These are phyloP conservation scores for Tenebrosternarchus preto DNA, from an alignment of 2,113 vertebrate genomes.

Conservation along the genomic window DNA sequence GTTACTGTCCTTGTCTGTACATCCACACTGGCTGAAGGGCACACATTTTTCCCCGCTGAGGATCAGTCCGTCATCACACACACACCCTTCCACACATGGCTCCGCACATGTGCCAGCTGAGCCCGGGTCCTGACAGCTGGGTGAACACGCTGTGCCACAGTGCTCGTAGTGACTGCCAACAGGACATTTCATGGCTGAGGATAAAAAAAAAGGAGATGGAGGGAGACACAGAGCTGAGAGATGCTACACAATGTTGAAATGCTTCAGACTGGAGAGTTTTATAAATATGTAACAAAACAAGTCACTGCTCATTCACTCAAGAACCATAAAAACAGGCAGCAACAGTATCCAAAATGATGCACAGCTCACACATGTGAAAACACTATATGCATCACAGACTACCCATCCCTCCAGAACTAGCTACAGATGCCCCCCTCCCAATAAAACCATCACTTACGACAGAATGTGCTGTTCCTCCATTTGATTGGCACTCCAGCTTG, in stretches of 20 bases:
- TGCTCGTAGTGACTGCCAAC: constrained; percentile 72
- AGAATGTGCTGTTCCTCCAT: constrained; percentile 85
- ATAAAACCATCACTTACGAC: constrained; percentile 76
- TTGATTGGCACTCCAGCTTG: constrained; percentile 74
- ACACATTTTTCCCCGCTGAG: constrained; percentile 82
- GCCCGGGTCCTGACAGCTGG: constrained; percentile 72
- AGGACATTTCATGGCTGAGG: constrained; percentile 76
- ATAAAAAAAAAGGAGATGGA: too few relatives aligned
- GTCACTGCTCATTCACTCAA: background rate
- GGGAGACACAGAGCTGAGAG: background rate
- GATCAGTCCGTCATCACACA: constrained; percentile 71
- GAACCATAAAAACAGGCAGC: too few relatives aligned
- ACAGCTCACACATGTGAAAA: background rate
- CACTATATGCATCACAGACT: background rate
- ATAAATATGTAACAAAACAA: background rate
- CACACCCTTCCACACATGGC: constrained; percentile 81
- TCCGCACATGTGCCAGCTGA: constrained; percentile 58
- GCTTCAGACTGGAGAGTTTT: background rate
- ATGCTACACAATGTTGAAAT: background rate
- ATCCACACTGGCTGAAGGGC: constrained; percentile 76
- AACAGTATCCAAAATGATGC: background rate
- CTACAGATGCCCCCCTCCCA: background rate
- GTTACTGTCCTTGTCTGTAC: constrained; percentile 71
- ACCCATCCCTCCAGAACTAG: background rate
- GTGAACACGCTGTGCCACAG: constrained; percentile 75